Conservation (phyloP, 2,113 vertebrate genomes). For the Calidris pugnax region DNA sequence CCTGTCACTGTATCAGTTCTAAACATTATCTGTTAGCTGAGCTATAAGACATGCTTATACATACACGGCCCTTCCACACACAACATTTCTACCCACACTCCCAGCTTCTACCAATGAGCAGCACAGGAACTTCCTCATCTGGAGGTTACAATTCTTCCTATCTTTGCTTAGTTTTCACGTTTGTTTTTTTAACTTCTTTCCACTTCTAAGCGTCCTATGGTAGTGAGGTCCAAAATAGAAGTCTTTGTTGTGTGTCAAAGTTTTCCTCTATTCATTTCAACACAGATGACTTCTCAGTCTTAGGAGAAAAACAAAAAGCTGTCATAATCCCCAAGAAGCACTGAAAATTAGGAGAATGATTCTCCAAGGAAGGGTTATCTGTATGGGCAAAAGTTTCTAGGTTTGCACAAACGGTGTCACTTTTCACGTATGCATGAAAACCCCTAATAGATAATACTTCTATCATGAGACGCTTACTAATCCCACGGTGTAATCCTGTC, state of each 20-base stretch:
- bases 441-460: not conserved
- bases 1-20: not conserved
- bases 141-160: not conserved
- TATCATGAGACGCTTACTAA: not conserved
- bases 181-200: not conserved
- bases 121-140: not conserved
- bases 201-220: not conserved
- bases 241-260: not conserved
- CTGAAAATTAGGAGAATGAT: not conserved
- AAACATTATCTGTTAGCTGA: not conserved
- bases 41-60: not conserved
- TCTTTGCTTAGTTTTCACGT: not conserved
- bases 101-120: not conserved
- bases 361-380: not conserved
- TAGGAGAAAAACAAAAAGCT: not conserved
- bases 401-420: not conserved
- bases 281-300: not conserved
- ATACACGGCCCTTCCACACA: not conserved
- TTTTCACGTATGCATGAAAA: not conserved
- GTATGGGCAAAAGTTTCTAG: not conserved
- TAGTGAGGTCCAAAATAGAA: not conserved
- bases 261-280: not conserved
- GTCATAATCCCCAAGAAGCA: not conserved
- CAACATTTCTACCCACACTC: not conserved
- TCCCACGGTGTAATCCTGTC: not conserved